Evolutionary conservation across 2,888 invertebrate genomes (phyloP).

Genomic region (Apotomis capreana): DNA sequence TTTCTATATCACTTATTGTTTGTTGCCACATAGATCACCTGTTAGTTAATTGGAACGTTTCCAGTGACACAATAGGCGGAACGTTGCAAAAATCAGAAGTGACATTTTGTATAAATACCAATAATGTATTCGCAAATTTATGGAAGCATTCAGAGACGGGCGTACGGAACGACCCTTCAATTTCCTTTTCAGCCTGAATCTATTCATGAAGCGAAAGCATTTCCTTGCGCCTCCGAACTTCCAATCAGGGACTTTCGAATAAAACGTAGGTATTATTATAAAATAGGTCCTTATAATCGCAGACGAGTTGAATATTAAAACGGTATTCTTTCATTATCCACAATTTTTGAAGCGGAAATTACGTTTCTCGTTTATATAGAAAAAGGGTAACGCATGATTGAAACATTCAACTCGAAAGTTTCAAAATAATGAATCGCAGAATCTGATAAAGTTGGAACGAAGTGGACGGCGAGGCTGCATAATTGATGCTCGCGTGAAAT

Average conservation of each 20-base stretch:
- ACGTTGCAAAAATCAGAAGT: conserved; percentile 44
- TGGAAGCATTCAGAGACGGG: conserved; percentile 64
- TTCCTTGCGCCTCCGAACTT: conserved; percentile 65
- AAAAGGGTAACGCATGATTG: conserved; percentile 30
- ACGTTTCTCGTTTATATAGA: conserved; percentile 29
- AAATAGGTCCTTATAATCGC: conserved; percentile 60
- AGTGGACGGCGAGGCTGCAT: conserved; percentile 46
- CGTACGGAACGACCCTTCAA: conserved; percentile 77
- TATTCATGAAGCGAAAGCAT: conserved; percentile 74
- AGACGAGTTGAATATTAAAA: conserved; percentile 72
- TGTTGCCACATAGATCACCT: conserved; percentile 42
- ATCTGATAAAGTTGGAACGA: conserved; percentile 21
- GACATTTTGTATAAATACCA: conserved; percentile 60
- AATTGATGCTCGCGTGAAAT: conserved; percentile 50
- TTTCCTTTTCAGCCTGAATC: conserved; percentile 76
- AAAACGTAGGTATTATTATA: conserved; percentile 66
- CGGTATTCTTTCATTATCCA: conserved; percentile 37
- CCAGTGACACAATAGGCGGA: conserved; percentile 38
- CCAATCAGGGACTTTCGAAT: conserved; percentile 69
- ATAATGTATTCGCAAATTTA: conserved; percentile 72
- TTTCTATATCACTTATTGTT: conserved; percentile 41
- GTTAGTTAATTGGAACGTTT: conserved; percentile 41
- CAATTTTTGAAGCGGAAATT: conserved; percentile 46
- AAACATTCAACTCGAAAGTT: conserved; percentile 8
- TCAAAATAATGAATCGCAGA: conserved; percentile 17